Evolutionary conservation across 2,797 vertebrate species (phyloP).

Genomic region (Poecilia gillii): DNA sequence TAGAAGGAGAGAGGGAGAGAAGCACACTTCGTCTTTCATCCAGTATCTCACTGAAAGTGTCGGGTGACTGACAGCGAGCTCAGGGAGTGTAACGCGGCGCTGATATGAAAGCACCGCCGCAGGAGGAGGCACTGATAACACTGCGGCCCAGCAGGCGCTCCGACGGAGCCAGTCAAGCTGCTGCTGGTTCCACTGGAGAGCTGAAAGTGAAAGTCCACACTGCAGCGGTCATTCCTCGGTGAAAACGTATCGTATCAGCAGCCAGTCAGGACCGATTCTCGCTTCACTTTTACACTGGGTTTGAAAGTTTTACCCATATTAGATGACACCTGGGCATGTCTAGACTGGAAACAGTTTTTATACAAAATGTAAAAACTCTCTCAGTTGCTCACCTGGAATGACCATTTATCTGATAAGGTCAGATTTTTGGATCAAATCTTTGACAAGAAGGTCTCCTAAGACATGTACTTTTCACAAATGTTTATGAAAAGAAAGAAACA

Average conservation of each 20-base stretch:
- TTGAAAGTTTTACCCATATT: background rate
- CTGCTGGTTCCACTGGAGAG: slow-evolving; percentile 7
- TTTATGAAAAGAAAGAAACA: background rate
- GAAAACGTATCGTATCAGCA: background rate
- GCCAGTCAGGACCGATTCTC: background rate
- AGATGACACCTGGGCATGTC: background rate
- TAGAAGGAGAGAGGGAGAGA: background rate
- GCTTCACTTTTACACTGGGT: background rate
- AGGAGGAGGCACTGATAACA: slow-evolving; percentile 48
- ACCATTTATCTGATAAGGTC: background rate
- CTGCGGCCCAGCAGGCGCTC: slow-evolving; percentile 8
- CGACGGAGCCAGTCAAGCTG: slow-evolving; percentile 28
- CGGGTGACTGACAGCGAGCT: slow-evolving; percentile 45
- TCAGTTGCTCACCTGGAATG: too few species aligned
- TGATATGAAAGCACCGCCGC: slow-evolving; percentile 37
- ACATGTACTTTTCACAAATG: background rate
- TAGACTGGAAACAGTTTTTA: background rate
- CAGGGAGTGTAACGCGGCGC: background rate
- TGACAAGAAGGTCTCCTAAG: background rate
- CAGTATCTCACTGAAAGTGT: slow-evolving; percentile 19
- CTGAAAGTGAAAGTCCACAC: slow-evolving; percentile 5
- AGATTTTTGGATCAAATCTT: background rate
- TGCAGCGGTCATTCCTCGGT: background rate
- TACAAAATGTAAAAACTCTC: background rate
- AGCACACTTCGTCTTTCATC: slow-evolving; percentile 21